These are phyloP conservation scores for Pelosia muscerda DNA, from an alignment of 2,888 invertebrate species.

Conservation along the genomic window DNA sequence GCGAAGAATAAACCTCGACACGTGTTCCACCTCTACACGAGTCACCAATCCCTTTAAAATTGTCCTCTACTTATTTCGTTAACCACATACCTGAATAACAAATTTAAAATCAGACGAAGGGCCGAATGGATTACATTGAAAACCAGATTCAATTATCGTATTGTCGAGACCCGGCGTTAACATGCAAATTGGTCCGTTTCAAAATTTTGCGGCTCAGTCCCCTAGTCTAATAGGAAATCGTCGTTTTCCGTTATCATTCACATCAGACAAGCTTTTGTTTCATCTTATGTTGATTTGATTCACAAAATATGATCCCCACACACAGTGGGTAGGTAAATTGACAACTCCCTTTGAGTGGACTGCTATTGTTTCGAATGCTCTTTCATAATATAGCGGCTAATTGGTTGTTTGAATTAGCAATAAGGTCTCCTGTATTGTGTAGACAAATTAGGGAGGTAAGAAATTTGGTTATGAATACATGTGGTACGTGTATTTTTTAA, in stretches of 20 bases:
- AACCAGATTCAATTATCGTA: slow-evolving; percentile 75
- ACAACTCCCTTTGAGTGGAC: slow-evolving; percentile 48
- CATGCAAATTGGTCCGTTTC: slow-evolving; percentile 80
- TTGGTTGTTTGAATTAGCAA: slow-evolving; percentile 36
- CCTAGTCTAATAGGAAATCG: slow-evolving; percentile 77
- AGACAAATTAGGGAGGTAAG: slow-evolving; percentile 19
- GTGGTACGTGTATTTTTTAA: slow-evolving; percentile 10
- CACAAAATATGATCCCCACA: slow-evolving; percentile 60
- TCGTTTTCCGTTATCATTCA: slow-evolving; percentile 76
- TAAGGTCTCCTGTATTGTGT: slow-evolving; percentile 18
- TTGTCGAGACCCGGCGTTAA: slow-evolving; percentile 71
- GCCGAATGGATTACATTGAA: slow-evolving; percentile 69
- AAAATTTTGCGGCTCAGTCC: slow-evolving; percentile 71
- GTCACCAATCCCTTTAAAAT: slow-evolving; percentile 15
- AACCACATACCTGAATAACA: slow-evolving; percentile 43
- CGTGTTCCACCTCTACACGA: no score
- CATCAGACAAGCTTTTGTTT: slow-evolving; percentile 70
- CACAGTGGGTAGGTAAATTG: slow-evolving; percentile 26
- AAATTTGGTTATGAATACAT: slow-evolving; percentile 20
- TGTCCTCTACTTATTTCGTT: neutral
- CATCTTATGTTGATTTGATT: slow-evolving; percentile 71
- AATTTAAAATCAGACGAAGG: slow-evolving; percentile 68
- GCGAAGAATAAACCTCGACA: no score
- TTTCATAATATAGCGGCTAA: slow-evolving; percentile 45
- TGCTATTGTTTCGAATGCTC: slow-evolving; percentile 44